Base-by-base conservation (phyloP, 2,888 invertebrate species). In the Drosophila pseudotalamancana region DNA sequence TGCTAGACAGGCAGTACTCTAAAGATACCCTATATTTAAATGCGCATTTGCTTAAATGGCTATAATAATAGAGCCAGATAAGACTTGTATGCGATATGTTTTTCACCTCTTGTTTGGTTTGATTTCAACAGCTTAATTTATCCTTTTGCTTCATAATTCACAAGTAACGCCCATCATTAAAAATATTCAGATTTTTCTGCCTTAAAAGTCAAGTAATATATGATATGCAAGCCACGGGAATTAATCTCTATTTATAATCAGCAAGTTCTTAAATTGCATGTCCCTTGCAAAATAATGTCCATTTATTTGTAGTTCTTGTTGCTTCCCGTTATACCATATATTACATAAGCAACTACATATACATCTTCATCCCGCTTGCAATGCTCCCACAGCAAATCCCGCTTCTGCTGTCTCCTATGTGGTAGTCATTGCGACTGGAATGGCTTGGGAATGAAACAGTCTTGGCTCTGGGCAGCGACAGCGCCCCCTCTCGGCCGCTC, bases 361-460 rank as follows among this genome's bases (percentile, higher is more conserved):
- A 27, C 49, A 42, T 42, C 27, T 1, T 8, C 48, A 45, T 27
- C 14, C 6, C 9, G 23, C 2, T 14, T 23, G 23, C 12, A 6
- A 6, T 19, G 8, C 12, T 11, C 34, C 6, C 12, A n/a, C 19
- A 25, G 27, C 16, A n/a, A n/a, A n/a, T 2, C 18, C 18, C 19
- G 14, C 9, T 4, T 6, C 18, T 12, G 18, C 0, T 18, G 35
- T 34, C 59, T 48, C 25, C 37, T 45, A 43, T 18, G 29, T 35
- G 18, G 46, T 21, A 3, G 29, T n/a, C 23, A 39, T 8, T 34
- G 50, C 6, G 48, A 11, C 31, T 16, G 83, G 66, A 83, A 84
- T 81, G 43, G 16, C 72, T 67, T 72, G 83, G 81, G 55, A 84
- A 64, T 63, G 83, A 37, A 83, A 83, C 83, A 71, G 62, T 71